Base-by-base conservation (phyloP, 2,113 vertebrate species). In the Casuarius casuarius region DNA sequence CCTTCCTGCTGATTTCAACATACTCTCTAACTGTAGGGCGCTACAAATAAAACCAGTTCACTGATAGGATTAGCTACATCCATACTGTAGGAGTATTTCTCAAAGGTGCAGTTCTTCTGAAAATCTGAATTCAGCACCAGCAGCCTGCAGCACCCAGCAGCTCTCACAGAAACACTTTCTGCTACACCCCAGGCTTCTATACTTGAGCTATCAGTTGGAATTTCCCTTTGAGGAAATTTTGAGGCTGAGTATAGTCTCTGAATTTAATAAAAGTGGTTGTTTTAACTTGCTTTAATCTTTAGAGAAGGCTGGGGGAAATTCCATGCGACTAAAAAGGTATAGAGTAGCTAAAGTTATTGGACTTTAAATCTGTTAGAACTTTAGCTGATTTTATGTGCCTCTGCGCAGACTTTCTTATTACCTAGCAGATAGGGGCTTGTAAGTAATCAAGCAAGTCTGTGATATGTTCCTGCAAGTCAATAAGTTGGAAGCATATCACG, bases 211-310 rank as follows among this genome's bases (percentile, higher is more conserved):
- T 52, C 2, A 2, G 7, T n/a, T 94, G 77, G 70, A 82, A 84
- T 49, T 82, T 21, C 48, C 56, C 72, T 63, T 58, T 44, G 42
- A 88, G 59, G 76, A 86, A 86, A 52, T 83, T 26, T 44, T 68
- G 31, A 63, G 18, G 7, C 18, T 91, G 48, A 4, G n/a, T 86
- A 35, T 26, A 52, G 52, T 49, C 35, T 89, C 35, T 26, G 8
- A 83, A 63, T 68, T 79, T 79, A 91, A 91, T 51, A 22, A 20
- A 87, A 73, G 49, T 46, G 21, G n/a, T 89, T 78, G 48, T 74
- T 91, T 89, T 77, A 89, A 68, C 33, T 89, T 84, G 52, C n/a
- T 76, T 91, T 94, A 83, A 89, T 72, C 76, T 79, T 94, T 40
- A 70, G 22, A 84, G 59, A 46, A 74, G 8, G 38, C 6, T 65